These are phyloP conservation scores for Marcusenius ussheri DNA, from an alignment of 2,113 vertebrate species.

Conservation along the genomic window DNA sequence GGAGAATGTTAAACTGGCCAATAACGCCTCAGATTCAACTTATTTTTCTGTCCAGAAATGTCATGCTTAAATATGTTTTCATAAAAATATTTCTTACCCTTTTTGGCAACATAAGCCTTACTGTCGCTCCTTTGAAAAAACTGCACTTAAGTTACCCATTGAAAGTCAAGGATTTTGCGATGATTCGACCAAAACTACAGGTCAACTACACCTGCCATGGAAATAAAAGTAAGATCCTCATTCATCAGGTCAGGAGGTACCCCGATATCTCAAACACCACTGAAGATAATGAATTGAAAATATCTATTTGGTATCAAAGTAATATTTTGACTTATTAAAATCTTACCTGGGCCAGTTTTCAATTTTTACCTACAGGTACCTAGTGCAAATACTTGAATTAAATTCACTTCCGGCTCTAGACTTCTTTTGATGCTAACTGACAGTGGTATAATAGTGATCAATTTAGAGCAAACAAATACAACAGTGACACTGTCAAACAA, in stretches of 20 bases:
- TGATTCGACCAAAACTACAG: background rate
- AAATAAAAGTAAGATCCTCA: background rate
- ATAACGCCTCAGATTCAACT: background rate
- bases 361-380: background rate
- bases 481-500: background rate
- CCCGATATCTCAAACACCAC: background rate
- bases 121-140: background rate
- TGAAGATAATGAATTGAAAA: background rate
- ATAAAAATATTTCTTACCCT: background rate
- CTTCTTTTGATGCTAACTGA: background rate
- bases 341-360: background rate
- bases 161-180: background rate
- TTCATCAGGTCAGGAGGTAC: background rate
- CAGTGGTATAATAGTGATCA: background rate
- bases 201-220: background rate
- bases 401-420: background rate
- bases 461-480: background rate
- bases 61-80: background rate
- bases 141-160: background rate
- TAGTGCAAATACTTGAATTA: background rate
- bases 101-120: background rate
- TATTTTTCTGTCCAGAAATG: background rate
- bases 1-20: background rate
- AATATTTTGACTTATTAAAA: background rate
- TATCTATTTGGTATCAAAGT: background rate